Evolutionary conservation across 1,140 invertebrate genomes (phyloP).

Genomic region (Phocides pigmalion): DNA sequence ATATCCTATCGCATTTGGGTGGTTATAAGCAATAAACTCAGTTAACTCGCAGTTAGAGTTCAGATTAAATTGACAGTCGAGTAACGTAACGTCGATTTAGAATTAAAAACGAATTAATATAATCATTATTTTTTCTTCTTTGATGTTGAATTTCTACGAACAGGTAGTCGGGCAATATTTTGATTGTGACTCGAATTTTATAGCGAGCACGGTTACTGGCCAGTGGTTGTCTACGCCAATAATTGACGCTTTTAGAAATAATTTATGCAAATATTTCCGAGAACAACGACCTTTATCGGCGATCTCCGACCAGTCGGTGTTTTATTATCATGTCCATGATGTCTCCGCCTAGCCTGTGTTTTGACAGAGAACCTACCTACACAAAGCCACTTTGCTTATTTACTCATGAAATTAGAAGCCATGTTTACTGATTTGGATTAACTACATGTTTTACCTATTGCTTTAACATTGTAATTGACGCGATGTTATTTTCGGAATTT

Average conservation of each 20-base stretch:
- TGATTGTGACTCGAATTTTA: slow-evolving; percentile 44
- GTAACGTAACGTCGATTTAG: slow-evolving; percentile 36
- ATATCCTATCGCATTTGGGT: slow-evolving; percentile 47
- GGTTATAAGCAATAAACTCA: slow-evolving; percentile 47
- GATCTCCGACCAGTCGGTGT: slow-evolving; percentile 44
- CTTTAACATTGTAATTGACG: background rate
- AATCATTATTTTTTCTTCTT: slow-evolving; percentile 58
- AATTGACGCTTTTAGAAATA: slow-evolving; percentile 50
- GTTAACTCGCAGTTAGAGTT: slow-evolving; percentile 45
- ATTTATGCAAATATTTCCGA: slow-evolving; percentile 69
- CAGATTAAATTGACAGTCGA: slow-evolving; percentile 42
- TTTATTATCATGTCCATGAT: slow-evolving; percentile 27
- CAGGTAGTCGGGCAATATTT: slow-evolving; percentile 66
- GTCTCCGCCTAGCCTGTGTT: slow-evolving; percentile 22
- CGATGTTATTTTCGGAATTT: background rate
- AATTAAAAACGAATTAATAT: slow-evolving; percentile 52
- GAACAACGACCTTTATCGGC: slow-evolving; percentile 64
- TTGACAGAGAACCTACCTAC: slow-evolving; percentile 18
- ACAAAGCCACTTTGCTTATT: background rate
- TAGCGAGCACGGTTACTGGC: slow-evolving; percentile 15
- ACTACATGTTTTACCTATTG: too few species aligned
- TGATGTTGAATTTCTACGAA: slow-evolving; percentile 59
- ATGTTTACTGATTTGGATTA: too few species aligned
- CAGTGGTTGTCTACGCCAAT: slow-evolving; percentile 44
- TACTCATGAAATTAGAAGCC: too few species aligned